A percentile compares a stretch with the other conserved stretches of the same genome.
These are phyloP conservation scores for Calliopsis andreniformis DNA, from an alignment of 1,140 invertebrate genomes.

Conservation along the genomic window DNA sequence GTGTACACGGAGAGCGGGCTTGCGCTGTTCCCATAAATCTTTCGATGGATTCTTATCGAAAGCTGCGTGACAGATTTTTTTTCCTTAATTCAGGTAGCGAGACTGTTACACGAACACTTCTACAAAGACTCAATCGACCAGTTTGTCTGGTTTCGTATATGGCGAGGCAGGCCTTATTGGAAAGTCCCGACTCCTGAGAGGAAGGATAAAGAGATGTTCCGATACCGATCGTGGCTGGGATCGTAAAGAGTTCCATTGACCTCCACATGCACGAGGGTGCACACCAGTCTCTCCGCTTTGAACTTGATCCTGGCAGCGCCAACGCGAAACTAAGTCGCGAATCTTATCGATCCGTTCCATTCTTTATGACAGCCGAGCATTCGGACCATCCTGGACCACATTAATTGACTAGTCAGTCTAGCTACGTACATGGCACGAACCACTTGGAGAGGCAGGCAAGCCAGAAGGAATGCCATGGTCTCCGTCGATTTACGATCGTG, in stretches of 20 bases:
- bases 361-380: not conserved
- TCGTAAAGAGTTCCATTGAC: slow-evolving; percentile 60
- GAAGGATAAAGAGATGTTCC: slow-evolving; percentile 35
- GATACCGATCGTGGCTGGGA: slow-evolving; percentile 38
- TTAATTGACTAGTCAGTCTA: no score
- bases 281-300: not conserved
- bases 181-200: slow-evolving; percentile 7
- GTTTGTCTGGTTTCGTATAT: slow-evolving; percentile 67
- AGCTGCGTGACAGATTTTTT: slow-evolving; percentile 40
- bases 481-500: slow-evolving; percentile 55
- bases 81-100: slow-evolving; percentile 41
- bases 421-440: no score
- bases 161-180: slow-evolving; percentile 57
- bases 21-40: slow-evolving; percentile 43
- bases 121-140: slow-evolving; percentile 60
- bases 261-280: slow-evolving; percentile 19
- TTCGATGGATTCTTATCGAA: slow-evolving; percentile 39
- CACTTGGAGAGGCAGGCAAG: no score
- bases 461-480: not conserved
- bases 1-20: not conserved
- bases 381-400: not conserved
- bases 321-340: slow-evolving; percentile 14
- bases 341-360: slow-evolving; percentile 2
- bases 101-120: slow-evolving; percentile 51
- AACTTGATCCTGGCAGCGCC: slow-evolving; percentile 23